A percentile compares a stretch with the other conserved stretches of the same genome.
Conservation (phyloP, 2,113 vertebrate species). For the Dunckerocampus dactyliophorus region DNA sequence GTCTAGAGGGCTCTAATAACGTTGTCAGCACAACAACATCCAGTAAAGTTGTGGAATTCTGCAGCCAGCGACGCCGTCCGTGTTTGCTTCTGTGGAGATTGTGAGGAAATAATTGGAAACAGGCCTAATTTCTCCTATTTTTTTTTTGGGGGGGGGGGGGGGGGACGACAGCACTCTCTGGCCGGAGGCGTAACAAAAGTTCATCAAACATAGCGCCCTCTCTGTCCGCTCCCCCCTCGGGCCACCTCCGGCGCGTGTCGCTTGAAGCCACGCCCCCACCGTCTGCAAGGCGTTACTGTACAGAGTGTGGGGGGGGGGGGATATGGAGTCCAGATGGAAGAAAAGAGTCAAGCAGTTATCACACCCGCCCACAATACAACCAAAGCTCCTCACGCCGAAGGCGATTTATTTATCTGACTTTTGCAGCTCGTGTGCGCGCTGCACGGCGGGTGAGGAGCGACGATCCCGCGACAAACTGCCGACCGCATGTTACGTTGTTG, state of each 20-base stretch:
- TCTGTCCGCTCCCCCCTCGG: slow-evolving; percentile 1
- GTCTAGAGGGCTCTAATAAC: no score
- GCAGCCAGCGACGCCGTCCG: background rate
- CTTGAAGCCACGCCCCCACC: slow-evolving; percentile 11
- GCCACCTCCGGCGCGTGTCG: slow-evolving; percentile 5
- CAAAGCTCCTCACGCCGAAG: background rate
- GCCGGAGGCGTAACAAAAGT: slow-evolving; percentile 12
- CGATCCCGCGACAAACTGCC: background rate
- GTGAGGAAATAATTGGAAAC: slow-evolving; percentile 18
- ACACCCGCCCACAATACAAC: background rate
- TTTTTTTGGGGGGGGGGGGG: background rate
- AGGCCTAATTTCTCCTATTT: slow-evolving; percentile 14
- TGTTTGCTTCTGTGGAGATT: slow-evolving; percentile 12
- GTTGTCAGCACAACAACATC: slow-evolving; percentile 37
- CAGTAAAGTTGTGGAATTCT: slow-evolving; percentile 31
- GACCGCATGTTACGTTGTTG: background rate
- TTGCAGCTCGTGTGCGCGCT: slow-evolving; percentile 11
- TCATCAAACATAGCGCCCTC: slow-evolving; percentile 20
- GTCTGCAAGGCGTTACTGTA: background rate
- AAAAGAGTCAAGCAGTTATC: slow-evolving; percentile 19
- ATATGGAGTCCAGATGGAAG: slow-evolving; percentile 49
- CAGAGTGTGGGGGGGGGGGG: no score
- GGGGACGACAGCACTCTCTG: slow-evolving; percentile 3
- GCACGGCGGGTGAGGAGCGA: background rate
- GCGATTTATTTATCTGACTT: slow-evolving; percentile 22